phyloP scores from a whole-genome alignment of 2,888 invertebrate species.

The Lasioglossum lativentre region DNA sequence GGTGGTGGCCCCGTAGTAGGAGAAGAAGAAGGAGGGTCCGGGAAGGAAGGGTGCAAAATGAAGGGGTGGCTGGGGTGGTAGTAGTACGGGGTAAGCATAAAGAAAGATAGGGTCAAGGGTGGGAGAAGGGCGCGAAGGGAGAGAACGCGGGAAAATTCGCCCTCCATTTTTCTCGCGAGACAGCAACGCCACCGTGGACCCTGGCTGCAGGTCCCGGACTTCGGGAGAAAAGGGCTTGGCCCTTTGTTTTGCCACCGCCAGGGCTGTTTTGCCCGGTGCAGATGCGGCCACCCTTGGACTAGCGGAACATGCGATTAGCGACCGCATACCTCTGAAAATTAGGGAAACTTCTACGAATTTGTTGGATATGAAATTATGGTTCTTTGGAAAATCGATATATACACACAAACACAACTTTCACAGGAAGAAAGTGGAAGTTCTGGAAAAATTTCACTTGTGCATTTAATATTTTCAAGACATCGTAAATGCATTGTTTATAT shows the following conservation, averaged over 20 bases:
- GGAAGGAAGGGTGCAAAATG: conserved; percentile 12
- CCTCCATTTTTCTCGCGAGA: conserved; percentile 72
- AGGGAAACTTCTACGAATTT: not conserved
- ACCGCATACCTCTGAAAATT: no score
- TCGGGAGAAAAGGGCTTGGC: conserved; percentile 54
- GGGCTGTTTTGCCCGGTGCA: conserved; percentile 73
- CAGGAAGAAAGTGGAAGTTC: no score
- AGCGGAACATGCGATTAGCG: conserved; percentile 1
- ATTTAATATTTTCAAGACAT: no score
- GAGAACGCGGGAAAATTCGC: conserved; percentile 76
- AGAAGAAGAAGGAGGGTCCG: conserved; percentile 40
- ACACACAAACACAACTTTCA: no score
- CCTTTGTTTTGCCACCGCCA: conserved; percentile 60
- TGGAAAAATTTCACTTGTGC: no score
- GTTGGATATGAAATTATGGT: not conserved
- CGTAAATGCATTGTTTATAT: not conserved
- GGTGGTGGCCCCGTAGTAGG: not conserved
- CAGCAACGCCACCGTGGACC: conserved; percentile 60
- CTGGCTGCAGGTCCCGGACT: conserved; percentile 40
- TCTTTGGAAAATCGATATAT: not conserved
- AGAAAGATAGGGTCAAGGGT: conserved; percentile 35
- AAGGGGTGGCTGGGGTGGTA: not conserved
- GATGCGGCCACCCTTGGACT: not conserved
- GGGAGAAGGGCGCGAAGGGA: conserved; percentile 6
- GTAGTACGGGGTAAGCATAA: not conserved